Percentiles rank a stretch among this genome's conserved stretches.
Evolutionary conservation across 2,797 vertebrate genomes (phyloP).

Genomic region (Thamnophis elegans): DNA sequence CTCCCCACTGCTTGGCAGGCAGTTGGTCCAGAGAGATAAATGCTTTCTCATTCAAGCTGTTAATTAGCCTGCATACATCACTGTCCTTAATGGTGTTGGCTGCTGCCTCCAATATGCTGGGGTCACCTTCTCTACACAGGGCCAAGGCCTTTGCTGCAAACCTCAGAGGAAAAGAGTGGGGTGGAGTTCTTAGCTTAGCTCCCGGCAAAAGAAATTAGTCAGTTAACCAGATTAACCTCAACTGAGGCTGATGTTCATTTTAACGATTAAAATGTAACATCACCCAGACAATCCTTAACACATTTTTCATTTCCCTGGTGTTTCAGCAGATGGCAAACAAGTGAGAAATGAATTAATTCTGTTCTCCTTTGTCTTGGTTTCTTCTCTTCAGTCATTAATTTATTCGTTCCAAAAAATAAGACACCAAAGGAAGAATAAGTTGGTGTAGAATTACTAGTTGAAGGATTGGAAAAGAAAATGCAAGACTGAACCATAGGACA

Average conservation of each 20-base stretch:
- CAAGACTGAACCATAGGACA: neutral
- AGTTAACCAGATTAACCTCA: neutral
- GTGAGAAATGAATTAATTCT: neutral
- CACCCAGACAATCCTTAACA: neutral
- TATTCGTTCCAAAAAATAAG: neutral
- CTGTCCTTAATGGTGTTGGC: neutral
- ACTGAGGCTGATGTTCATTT: neutral
- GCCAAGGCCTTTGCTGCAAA: neutral
- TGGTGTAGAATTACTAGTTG: neutral
- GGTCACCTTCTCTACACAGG: slow-evolving; percentile 11
- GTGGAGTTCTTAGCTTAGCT: neutral
- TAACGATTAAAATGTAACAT: neutral
- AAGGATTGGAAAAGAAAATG: neutral
- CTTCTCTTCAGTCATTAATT: neutral
- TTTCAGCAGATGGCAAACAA: neutral
- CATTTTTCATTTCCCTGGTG: neutral
- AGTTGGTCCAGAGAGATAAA: slow-evolving; percentile 20
- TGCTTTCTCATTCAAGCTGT: neutral
- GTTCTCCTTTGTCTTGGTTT: neutral
- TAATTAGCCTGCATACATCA: slow-evolving; percentile 21
- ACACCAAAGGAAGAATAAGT: neutral
- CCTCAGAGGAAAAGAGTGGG: neutral
- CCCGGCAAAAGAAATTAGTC: neutral
- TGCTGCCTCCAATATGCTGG: slow-evolving; percentile 3
- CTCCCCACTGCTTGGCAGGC: slow-evolving; percentile 7